Conservation (phyloP, 2,113 vertebrate species). For the Trematomus loennbergii region DNA sequence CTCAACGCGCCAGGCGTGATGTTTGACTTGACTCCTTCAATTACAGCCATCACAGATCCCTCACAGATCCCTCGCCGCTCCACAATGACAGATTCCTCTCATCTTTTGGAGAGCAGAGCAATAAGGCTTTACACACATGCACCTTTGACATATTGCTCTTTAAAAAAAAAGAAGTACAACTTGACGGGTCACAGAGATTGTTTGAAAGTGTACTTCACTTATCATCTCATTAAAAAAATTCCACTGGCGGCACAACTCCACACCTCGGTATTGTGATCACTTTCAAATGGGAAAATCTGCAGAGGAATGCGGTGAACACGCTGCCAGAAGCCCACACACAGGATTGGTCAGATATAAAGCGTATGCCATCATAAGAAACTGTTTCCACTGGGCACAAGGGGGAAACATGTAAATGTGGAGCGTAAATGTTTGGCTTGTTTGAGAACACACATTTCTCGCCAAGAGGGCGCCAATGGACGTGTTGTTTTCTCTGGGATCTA, state of each 20-base stretch:
- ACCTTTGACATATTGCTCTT: constrained; percentile 40
- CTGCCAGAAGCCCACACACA: constrained; percentile 73
- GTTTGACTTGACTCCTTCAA: constrained; percentile 76
- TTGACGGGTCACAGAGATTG: constrained; percentile 18
- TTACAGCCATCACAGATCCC: constrained; percentile 67
- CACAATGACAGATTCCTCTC: constrained; percentile 68
- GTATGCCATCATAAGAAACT: constrained; percentile 71
- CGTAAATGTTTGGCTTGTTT: constrained; percentile 76
- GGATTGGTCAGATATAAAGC: constrained; percentile 72
- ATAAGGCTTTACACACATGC: constrained; percentile 26
- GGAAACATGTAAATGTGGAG: constrained; percentile 74
- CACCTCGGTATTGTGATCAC: constrained; percentile 74
- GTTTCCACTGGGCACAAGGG: constrained; percentile 69
- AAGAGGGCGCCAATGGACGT: constrained; percentile 56
- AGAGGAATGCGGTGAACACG: constrained; percentile 63
- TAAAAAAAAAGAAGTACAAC: constrained; percentile 1
- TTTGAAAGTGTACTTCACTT: constrained; percentile 52
- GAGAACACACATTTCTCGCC: constrained; percentile 67
- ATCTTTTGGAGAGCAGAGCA: constrained; percentile 49
- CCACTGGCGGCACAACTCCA: constrained; percentile 49
- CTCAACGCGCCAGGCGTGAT: constrained; percentile 74
- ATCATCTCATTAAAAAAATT: constrained; percentile 58
- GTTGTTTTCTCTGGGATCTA: constrained; percentile 63
- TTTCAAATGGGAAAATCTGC: constrained; percentile 78
- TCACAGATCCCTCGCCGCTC: constrained; percentile 56